Base-by-base conservation (phyloP, 2,888 invertebrate species). In the Leucophenga montana region DNA sequence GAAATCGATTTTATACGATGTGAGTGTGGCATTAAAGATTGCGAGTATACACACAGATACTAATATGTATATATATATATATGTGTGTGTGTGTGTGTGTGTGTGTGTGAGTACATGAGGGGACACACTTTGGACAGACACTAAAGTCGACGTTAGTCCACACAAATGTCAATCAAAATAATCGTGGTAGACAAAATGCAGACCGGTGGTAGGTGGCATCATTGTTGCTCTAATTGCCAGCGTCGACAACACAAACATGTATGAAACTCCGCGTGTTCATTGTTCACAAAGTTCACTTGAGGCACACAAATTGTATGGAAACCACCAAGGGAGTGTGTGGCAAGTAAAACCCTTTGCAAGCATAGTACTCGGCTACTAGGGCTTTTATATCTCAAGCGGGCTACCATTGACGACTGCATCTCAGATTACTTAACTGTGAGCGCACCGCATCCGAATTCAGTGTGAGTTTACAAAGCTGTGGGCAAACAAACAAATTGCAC, bases 1-100 rank as follows among this genome's bases (percentile, higher is more conserved):
- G 11, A 39, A 39, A 39, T 39, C 39, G 67, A 50, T 64, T 64
- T 67, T 53, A 59, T 67, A 11, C 39, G 9, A 39, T 39, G 39
- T 5, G 39, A 39, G 8, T 39, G 39, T 39, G 39, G 39, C 39
- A 39, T 39, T 39, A 11, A 11, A 39, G 18, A 44, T 16, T 27
- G 18, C 27, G 27, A 8, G 44, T 11, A 65, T 27, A 18, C 54
- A 62, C 31, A 59, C 54, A 27, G 62, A 53, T 53, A 53, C 53
- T 53, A 3, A n/a, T 53, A 1, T 53, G 1, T 14, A 48, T 61
- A 39, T 33, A 3, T 22, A n/a, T 53, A 1, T 53, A 8, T 14
- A 48, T 61, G 53, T 33, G 6, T 22, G 61, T 46, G 68, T 33
- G 39, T 50, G 16, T 5, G 54, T 18, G 54, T 54, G 13, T 22